Evolutionary conservation across 2,113 vertebrate species (phyloP).

Genomic region (Hydrochoerus hydrochaeris): DNA sequence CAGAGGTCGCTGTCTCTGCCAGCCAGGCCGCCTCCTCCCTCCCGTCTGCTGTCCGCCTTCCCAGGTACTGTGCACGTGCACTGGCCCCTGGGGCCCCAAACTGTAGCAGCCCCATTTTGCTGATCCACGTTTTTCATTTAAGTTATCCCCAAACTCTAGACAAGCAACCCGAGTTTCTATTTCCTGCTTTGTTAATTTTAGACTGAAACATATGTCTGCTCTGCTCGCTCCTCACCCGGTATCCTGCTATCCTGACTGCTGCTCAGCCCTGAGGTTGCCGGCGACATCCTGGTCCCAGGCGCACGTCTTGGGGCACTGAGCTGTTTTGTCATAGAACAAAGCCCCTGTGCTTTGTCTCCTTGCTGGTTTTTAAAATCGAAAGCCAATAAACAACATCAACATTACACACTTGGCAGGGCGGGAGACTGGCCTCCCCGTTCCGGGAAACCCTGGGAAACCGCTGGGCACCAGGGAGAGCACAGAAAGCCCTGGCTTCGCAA

Average conservation of each 20-base stretch:
- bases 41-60: not conserved
- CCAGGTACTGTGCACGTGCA: not conserved
- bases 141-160: not conserved
- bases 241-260: fast-evolving
- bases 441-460: not conserved
- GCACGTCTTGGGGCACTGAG: fast-evolving
- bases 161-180: not conserved
- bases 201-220: not conserved
- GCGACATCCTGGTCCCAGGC: fast-evolving
- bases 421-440: not conserved
- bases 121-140: fast-evolving
- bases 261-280: fast-evolving
- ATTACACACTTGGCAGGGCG: fast-evolving
- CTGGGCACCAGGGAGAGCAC: no score
- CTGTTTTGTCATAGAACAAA: not conserved
- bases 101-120: no score
- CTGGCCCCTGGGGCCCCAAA: fast-evolving
- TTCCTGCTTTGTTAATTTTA: not conserved
- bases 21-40: fast-evolving
- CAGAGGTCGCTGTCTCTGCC: fast-evolving
- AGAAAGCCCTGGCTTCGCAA: fast-evolving
- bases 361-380: not conserved
- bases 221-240: fast-evolving
- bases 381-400: not conserved
- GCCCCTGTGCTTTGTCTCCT: not conserved